A percentile compares a stretch with the other conserved stretches of the same genome.
phyloP scores from a whole-genome alignment of 2,113 vertebrate genomes.

The Plotosus lineatus region DNA sequence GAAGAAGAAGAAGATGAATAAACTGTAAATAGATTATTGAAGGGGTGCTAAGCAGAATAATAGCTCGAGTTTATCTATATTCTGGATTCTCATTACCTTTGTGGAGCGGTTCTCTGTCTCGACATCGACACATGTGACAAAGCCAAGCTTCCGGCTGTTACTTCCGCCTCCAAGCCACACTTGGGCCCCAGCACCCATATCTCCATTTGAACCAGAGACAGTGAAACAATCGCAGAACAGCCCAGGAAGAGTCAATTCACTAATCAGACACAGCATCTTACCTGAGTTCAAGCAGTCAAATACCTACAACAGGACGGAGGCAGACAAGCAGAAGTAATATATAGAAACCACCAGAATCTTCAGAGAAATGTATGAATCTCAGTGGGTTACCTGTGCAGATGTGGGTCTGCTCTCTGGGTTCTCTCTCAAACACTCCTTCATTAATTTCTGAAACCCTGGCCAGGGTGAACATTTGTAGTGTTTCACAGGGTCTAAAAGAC shows the following conservation, averaged over 20 bases:
- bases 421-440: conserved; percentile 88
- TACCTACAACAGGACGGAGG: conserved; percentile 66
- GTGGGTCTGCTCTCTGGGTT: conserved; percentile 89
- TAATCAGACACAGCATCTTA: conserved; percentile 86
- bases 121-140: conserved; percentile 78
- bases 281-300: conserved; percentile 88
- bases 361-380: background rate
- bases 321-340: background rate
- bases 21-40: background rate
- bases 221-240: conserved; percentile 79
- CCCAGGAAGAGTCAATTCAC: conserved; percentile 71
- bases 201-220: conserved; percentile 62
- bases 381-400: conserved; percentile 80
- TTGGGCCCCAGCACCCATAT: conserved; percentile 43
- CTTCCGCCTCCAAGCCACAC: conserved; percentile 88
- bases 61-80: background rate
- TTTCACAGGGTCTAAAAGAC: conserved; percentile 86
- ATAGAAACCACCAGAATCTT: background rate
- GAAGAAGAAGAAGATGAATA: too few relatives aligned
- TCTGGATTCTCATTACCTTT: conserved; percentile 71
- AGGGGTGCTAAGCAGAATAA: background rate
- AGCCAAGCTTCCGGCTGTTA: conserved; percentile 75
- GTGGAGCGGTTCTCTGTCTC: conserved; percentile 70
- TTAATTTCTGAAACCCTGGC: conserved; percentile 86
- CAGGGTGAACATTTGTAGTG: conserved; percentile 87